Conservation (phyloP, 2,113 vertebrate species). For the Castor canadensis region DNA sequence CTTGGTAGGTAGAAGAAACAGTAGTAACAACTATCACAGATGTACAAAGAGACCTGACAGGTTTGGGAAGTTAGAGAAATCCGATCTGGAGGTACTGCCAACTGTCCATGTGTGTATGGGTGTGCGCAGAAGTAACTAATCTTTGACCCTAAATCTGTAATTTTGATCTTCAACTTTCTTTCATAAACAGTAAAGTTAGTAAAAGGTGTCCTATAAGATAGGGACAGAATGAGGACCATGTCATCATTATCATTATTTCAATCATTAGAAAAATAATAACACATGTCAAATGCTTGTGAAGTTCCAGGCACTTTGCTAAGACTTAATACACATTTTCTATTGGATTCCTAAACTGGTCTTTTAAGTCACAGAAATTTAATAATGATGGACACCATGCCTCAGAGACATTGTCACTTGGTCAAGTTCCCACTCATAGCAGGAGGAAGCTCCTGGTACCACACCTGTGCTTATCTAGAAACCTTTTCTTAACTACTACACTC, state of each 20-base stretch:
- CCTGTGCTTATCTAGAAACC: background rate
- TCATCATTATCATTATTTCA: background rate
- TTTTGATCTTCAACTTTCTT: background rate
- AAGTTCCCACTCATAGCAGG: background rate
- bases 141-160: background rate
- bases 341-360: background rate
- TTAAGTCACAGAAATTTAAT: background rate
- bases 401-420: background rate
- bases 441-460: background rate
- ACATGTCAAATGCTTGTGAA: background rate
- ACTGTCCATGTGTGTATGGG: background rate
- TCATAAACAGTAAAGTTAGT: background rate
- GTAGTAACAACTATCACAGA: background rate
- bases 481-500: background rate
- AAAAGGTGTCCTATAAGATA: background rate
- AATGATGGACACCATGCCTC: background rate
- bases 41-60: background rate
- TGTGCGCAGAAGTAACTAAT: background rate
- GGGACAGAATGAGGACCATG: background rate
- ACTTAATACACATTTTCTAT: background rate
- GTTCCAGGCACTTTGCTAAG: background rate
- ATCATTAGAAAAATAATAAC: background rate
- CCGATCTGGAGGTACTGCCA: background rate
- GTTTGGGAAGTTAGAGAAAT: background rate
- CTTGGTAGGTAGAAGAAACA: background rate